Base-by-base conservation (phyloP, 2,888 invertebrate genomes). In the Athalia circularis region DNA sequence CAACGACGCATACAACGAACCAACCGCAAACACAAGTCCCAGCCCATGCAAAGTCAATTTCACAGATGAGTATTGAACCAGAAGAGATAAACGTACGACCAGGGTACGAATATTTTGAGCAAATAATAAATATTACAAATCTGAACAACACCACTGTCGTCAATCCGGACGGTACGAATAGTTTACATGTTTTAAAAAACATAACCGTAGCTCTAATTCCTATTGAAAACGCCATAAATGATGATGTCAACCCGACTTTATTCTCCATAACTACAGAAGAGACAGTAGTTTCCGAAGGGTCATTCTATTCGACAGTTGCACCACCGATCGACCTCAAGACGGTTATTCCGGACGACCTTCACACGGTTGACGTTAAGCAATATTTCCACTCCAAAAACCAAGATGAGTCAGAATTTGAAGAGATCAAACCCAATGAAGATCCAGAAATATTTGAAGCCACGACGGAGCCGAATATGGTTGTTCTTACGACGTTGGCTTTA, bases 381-480 rank as follows among this genome's bases (percentile, higher is more conserved):
- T n/a, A 81, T 61, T 11, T 80, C 80, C 59, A 77, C 78, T 13
- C 79, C 79, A 11, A 74, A 67, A 50, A 45, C 76, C n/a, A n/a
- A n/a, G 8, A 78, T 78, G 5, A 74, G 64, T 8, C 45, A 57
- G 43, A 29, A 29, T 2, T 29, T 29, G 1, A 29, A 29, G 29
- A 29, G 29, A 29, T 29, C 29, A 29, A 29, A 29, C 29, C 29
- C 29, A 29, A 29, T 13, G 48, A 65, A n/a, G 15, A 52, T 67
- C 9, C 50, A 7, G 52, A 67, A 67, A 6, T 8, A 8, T 7
- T 52, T n/a, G 4, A 8, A 45, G 52, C 67, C 15, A 67, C 72
- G 5, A 72, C 47, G 52, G 68, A 59, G 45, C 57, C 57, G 13
- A 11, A 59, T 72, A 5, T 9, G 47, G 13, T n/a, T 5, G 45